Evolutionary conservation across 1,140 invertebrate species (phyloP).

Genomic region (Drosophila ogumai): DNA sequence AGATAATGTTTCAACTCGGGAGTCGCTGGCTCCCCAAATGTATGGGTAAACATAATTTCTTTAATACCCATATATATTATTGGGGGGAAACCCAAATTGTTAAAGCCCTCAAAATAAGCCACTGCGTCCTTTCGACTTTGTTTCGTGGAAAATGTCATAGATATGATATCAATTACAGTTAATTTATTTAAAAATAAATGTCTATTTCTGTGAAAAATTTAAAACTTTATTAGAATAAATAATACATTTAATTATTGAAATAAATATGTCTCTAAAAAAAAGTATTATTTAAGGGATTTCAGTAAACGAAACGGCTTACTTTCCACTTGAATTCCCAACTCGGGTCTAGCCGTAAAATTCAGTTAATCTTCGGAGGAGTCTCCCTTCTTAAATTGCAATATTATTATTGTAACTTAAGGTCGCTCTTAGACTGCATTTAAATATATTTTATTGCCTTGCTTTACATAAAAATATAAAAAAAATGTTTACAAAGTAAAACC

Average conservation of each 20-base stretch:
- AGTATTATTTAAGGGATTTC: neutral
- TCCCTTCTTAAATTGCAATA: neutral
- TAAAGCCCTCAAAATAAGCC: neutral
- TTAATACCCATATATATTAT: constrained; percentile 5
- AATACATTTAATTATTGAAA: neutral
- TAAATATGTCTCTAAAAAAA: neutral
- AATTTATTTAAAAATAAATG: neutral
- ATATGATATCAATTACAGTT: neutral
- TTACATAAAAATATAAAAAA: too few species aligned
- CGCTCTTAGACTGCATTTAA: neutral
- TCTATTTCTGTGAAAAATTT: neutral
- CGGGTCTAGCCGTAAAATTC: neutral
- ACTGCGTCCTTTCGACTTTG: neutral
- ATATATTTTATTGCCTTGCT: neutral
- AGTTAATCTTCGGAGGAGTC: too few species aligned
- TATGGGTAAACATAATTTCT: constrained; percentile 32
- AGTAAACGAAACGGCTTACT: neutral
- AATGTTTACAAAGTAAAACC: too few species aligned
- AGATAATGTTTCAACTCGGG: constrained; percentile 46
- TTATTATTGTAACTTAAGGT: neutral
- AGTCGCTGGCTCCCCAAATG: constrained; percentile 21
- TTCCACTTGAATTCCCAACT: neutral
- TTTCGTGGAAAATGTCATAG: neutral
- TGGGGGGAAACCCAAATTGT: neutral
- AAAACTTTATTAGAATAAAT: neutral